phyloP scores from a whole-genome alignment of 2,113 vertebrate genomes.

The Trochalopteron elliotii region DNA sequence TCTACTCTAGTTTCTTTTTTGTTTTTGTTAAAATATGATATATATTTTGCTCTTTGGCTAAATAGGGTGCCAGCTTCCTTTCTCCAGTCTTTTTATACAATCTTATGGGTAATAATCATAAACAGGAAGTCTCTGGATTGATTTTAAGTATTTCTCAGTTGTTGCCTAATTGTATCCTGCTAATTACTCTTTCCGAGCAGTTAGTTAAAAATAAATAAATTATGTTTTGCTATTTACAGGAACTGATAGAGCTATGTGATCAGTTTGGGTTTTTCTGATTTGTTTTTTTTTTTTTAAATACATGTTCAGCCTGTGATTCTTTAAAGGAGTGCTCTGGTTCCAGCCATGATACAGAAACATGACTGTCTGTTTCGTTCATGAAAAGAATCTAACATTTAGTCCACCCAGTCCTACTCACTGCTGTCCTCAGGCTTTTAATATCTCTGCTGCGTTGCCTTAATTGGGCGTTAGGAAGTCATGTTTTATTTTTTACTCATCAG shows the following conservation, averaged over 20 bases:
- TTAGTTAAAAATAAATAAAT: constrained; percentile 8
- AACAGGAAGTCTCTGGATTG: constrained; percentile 26
- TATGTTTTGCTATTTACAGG: not conserved
- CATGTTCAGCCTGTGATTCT: not conserved
- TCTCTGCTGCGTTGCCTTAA: not conserved
- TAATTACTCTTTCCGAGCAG: constrained; percentile 40
- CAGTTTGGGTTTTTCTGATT: not conserved
- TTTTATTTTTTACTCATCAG: not conserved
- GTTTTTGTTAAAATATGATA: not conserved
- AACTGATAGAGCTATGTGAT: not conserved
- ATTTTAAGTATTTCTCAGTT: constrained; percentile 57
- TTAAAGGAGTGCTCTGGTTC: not conserved
- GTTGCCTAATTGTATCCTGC: constrained; percentile 51
- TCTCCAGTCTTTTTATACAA: not conserved
- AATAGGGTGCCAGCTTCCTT: not conserved
- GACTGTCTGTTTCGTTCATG: not conserved
- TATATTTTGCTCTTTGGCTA: not conserved
- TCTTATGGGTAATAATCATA: constrained; percentile 1
- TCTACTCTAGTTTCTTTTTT: not conserved
- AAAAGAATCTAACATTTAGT: not conserved
- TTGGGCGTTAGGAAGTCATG: not conserved
- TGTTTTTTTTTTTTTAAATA: not conserved
- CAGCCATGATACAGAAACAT: not conserved
- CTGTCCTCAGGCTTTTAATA: not conserved
- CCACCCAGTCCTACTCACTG: not conserved